Base-by-base conservation (phyloP, 2,113 vertebrate species). In the Fregata magnificens region DNA sequence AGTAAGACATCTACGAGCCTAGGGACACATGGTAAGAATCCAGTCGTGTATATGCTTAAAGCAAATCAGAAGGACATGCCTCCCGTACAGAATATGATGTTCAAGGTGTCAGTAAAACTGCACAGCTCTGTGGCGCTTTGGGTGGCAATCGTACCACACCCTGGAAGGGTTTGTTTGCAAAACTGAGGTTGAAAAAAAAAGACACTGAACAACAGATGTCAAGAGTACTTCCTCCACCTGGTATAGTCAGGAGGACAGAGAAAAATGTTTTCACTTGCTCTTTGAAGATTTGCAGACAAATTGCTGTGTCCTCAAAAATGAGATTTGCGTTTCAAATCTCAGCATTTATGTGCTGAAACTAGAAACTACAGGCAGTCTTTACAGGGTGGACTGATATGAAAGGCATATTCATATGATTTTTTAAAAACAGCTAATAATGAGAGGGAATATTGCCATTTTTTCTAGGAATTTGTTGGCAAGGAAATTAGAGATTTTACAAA, bases 401-500 rank as follows among this genome's bases (percentile, higher is more conserved):
- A 97, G 61, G 47, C 63, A 76, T 94, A 86, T 96, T 97, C 71
- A 95, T 95, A 73, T 58, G 73, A 70, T 95, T 82, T 92, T 96
- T 94, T 55, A 55, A 94, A 94, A 95, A 36, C 32, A 82, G 47
- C 73, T 93, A 94, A 98, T 95, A 96, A 95, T 90, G 62, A 97
- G 96, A 96, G 91, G 61, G 81, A 89, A 89, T 80, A 82, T 95
- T 96, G 82, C 59, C 8, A 62, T 94, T 96, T 98, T 96, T 97
- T 45, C 79, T 94, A 82, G 91, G 85, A 96, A 86, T 90, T 95
- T 90, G 10, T 88, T 97, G 94, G 78, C 78, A 93, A 95, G 67
- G n/a, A 94, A 95, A 93, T 80, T 58, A 83, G 82, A 94, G 69
- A 93, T 94, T 93, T 97, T 96, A 93, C 66, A 92, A 97, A 95